These are phyloP conservation scores for Lypha dubia DNA, from an alignment of 2,888 invertebrate species.

Conservation along the genomic window DNA sequence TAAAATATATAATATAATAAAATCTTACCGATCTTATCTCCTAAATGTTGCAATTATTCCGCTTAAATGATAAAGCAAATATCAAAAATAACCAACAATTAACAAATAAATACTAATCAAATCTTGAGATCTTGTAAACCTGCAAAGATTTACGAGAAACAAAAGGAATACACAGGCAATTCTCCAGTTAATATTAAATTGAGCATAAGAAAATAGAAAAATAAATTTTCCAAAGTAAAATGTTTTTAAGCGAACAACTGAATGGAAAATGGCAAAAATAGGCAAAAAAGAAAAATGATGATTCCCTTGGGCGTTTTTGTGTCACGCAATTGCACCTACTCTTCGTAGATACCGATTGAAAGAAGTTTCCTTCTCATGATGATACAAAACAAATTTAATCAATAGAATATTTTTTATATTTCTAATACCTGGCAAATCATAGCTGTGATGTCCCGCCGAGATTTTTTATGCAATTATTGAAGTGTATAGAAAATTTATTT, in stretches of 20 bases:
- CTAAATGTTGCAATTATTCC: constrained; percentile 63
- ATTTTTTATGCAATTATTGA: constrained; percentile 27
- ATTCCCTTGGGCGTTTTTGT: constrained; percentile 58
- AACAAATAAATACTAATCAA: constrained; percentile 51
- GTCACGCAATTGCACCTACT: constrained; percentile 63
- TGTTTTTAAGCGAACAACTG: background rate
- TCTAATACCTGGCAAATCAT: constrained; percentile 21
- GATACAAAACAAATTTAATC: constrained; percentile 55
- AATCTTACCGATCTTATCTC: constrained; percentile 43
- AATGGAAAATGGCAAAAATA: background rate
- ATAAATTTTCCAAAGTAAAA: constrained; percentile 8
- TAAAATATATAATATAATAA: constrained; percentile 21
- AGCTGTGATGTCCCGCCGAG: constrained; percentile 44
- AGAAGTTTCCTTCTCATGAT: constrained; percentile 12
- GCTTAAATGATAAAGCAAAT: constrained; percentile 63
- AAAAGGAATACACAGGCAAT: constrained; percentile 34
- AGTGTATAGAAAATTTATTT: constrained; percentile 22
- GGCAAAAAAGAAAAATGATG: constrained; percentile 4
- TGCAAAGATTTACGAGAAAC: constrained; percentile 17
- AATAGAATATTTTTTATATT: constrained; percentile 13
- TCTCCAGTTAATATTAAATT: constrained; percentile 61
- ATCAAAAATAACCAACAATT: constrained; percentile 10
- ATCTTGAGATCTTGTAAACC: constrained; percentile 49
- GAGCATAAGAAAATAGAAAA: constrained; percentile 56
- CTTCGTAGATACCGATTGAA: constrained; percentile 35